Conservation (phyloP, 53 echinoderm and acorn worm genomes). For the Luidia sarsii region DNA sequence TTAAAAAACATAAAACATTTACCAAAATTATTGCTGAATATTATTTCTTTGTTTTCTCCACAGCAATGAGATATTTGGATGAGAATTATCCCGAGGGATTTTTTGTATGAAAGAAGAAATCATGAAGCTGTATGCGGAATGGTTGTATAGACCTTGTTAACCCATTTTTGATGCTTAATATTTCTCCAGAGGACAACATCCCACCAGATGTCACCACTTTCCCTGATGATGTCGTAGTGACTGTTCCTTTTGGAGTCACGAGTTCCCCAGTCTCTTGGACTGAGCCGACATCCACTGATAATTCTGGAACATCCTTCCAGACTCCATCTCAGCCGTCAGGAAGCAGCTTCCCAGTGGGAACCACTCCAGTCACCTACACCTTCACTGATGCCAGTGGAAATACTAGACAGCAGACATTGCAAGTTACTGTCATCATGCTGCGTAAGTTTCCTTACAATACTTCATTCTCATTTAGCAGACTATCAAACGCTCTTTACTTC, state of each 20-base stretch:
- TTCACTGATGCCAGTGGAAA: constrained; percentile 48
- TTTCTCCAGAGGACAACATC: background rate
- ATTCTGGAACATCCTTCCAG: constrained; percentile 45
- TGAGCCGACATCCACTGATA: constrained; percentile 61
- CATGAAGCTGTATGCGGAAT: too few relatives aligned
- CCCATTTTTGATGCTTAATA: too few relatives aligned
- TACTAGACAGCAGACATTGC: background rate
- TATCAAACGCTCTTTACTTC: too few relatives aligned
- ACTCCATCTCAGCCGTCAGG: constrained; percentile 9
- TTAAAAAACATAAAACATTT: background rate
- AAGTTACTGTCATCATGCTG: constrained; percentile 1
- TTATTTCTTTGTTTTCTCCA: too few relatives aligned
- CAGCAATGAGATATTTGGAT: too few relatives aligned
- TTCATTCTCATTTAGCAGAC: too few relatives aligned
- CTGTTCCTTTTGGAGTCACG: constrained; percentile 53
- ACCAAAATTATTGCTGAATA: too few relatives aligned
- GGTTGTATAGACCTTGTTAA: background rate
- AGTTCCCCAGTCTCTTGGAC: constrained; percentile 49
- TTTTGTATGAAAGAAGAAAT: too few relatives aligned
- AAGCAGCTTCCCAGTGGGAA: constrained; percentile 35
- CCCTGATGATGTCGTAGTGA: constrained; percentile 36
- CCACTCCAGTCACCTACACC: constrained; percentile 51
- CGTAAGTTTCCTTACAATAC: background rate
- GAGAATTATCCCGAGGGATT: too few relatives aligned
- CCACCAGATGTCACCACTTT: background rate